phyloP scores from a whole-genome alignment of 2,113 vertebrate species.

The Laticauda laticaudata region DNA sequence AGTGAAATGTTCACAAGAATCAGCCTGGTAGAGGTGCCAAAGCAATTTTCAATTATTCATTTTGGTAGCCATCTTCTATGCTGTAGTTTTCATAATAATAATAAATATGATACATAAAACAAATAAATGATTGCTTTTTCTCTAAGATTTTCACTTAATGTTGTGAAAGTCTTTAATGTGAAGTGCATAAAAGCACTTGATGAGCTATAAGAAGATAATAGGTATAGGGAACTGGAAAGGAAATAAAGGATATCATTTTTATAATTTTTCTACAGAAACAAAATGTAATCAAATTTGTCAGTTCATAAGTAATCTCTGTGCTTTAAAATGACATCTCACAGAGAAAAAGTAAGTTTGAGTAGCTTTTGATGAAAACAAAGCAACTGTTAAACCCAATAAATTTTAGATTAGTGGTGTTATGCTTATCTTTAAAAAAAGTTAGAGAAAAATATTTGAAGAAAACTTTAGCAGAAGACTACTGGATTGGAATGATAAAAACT shows the following conservation, averaged over 20 bases:
- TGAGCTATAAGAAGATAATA: background rate
- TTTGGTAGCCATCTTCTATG: constrained; percentile 1
- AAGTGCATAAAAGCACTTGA: background rate
- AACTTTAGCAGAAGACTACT: background rate
- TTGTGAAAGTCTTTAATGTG: background rate
- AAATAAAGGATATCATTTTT: background rate
- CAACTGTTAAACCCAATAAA: background rate
- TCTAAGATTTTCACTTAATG: background rate
- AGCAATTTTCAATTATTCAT: constrained; percentile 12
- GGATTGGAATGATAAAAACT: background rate
- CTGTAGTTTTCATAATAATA: background rate
- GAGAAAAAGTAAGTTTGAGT: background rate
- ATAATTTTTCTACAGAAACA: background rate
- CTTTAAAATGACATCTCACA: background rate
- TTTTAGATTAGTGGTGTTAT: background rate
- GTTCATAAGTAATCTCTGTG: background rate
- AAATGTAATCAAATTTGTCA: background rate
- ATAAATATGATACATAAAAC: background rate
- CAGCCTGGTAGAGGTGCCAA: background rate
- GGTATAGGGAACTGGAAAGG: background rate
- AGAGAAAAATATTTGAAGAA: background rate
- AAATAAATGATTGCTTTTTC: background rate
- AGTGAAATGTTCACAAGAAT: constrained; percentile 15
- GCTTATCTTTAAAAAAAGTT: constrained; percentile 2
- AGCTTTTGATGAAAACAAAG: background rate